A percentile compares a stretch with the other conserved stretches of the same genome.
Conservation (phyloP, 2,113 vertebrate genomes). For the Argyrosomus japonicus region DNA sequence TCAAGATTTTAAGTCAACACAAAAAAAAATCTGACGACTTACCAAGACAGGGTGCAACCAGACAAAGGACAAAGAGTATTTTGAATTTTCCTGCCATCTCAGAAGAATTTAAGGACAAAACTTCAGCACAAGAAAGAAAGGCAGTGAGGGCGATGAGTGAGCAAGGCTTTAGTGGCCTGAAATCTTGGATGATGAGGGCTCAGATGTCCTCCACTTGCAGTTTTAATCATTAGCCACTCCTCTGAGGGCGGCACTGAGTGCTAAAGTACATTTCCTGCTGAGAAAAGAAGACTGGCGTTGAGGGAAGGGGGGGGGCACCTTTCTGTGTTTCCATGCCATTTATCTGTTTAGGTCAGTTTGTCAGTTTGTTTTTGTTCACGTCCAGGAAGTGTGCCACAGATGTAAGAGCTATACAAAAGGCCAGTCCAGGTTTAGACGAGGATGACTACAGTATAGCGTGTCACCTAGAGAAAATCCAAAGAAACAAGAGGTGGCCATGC, state of each 20-base stretch:
- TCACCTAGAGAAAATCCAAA: not conserved
- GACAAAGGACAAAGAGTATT: slow-evolving; percentile 27
- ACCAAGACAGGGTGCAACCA: slow-evolving; percentile 48
- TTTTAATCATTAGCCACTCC: slow-evolving; percentile 72
- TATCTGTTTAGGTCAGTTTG: not conserved
- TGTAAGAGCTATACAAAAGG: not conserved
- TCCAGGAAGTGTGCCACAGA: not conserved
- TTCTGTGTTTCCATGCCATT: not conserved
- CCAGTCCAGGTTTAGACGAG: not conserved
- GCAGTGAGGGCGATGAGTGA: not conserved
- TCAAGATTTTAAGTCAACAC: not conserved
- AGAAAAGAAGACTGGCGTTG: not conserved
- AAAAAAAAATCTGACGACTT: slow-evolving; percentile 17
- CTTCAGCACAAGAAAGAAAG: not conserved
- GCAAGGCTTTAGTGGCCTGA: not conserved
- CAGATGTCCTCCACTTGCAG: not conserved
- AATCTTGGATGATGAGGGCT: slow-evolving; percentile 12
- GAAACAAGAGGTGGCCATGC: not conserved
- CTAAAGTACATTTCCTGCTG: slow-evolving; percentile 2
- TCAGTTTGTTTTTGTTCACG: not conserved
- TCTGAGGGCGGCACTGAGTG: slow-evolving; percentile 17
- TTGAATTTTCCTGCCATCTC: slow-evolving; percentile 41
- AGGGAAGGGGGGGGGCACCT: not conserved
- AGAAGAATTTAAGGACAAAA: not conserved
- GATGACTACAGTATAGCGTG: not conserved